A percentile compares a stretch with the other conserved stretches of the same genome.
phyloP scores from a whole-genome alignment of 53 echinoderm and acorn worm genomes.

The Apostichopus leukothele region DNA sequence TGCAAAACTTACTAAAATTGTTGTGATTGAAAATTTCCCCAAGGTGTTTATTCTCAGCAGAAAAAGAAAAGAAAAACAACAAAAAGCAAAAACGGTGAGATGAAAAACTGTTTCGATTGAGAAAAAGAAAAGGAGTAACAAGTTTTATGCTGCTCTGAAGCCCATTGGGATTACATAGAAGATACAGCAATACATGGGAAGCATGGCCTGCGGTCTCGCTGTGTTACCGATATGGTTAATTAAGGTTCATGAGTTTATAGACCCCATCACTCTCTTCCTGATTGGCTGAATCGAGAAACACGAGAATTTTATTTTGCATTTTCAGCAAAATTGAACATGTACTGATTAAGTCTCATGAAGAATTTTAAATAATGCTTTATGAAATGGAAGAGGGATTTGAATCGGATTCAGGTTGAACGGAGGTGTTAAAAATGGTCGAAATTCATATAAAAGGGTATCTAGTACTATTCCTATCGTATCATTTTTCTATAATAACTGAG shows the following conservation, averaged over 20 bases:
- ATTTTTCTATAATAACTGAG: no score
- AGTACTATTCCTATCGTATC: no score
- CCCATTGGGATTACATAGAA: neutral
- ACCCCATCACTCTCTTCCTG: neutral
- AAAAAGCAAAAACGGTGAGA: neutral
- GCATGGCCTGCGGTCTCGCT: neutral
- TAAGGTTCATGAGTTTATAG: constrained; percentile 23
- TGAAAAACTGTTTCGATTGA: neutral
- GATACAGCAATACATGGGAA: neutral
- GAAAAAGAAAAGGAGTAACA: neutral
- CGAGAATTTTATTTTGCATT: neutral
- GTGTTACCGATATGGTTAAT: constrained; percentile 7
- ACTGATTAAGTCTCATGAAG: no score
- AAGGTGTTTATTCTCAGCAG: neutral
- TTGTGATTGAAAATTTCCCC: constrained; percentile 2
- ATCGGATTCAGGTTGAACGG: no score
- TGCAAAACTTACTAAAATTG: neutral
- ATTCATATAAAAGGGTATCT: no score
- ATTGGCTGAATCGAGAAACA: neutral
- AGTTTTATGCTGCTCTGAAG: neutral
- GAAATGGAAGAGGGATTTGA: no score
- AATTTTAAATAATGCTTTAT: no score
- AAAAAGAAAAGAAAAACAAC: neutral
- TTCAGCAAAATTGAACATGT: no score
- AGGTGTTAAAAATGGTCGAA: no score